These are phyloP conservation scores for Camponotus vicinus DNA, from an alignment of 1,140 invertebrate genomes.

Conservation along the genomic window DNA sequence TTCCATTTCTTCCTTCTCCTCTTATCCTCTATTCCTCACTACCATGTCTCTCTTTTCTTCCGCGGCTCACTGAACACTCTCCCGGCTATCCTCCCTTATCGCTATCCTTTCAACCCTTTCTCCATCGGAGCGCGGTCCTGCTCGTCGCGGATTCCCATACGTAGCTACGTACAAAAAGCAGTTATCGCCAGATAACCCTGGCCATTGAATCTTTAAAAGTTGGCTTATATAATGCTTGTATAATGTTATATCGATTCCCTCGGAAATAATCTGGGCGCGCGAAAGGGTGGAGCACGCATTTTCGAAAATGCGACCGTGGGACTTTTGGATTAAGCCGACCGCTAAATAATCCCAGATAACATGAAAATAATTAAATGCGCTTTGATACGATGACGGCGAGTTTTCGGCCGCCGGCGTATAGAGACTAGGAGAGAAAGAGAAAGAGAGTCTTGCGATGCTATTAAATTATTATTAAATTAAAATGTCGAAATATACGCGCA, in stretches of 20 bases:
- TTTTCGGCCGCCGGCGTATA: conserved; percentile 33
- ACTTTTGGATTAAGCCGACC: conserved; percentile 56
- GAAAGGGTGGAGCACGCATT: not conserved
- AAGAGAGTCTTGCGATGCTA: conserved; percentile 1
- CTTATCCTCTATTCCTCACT: conserved; percentile 9
- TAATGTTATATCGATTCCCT: conserved; percentile 40
- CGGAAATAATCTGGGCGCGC: not conserved
- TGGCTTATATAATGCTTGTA: conserved; percentile 22
- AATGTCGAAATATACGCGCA: conserved; percentile 37
- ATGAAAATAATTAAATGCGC: conserved; percentile 60
- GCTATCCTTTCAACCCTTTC: conserved; percentile 74
- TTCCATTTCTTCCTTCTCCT: conserved; percentile 44
- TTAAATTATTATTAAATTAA: conserved; percentile 64
- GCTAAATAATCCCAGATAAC: conserved; percentile 57
- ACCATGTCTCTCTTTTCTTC: conserved; percentile 72
- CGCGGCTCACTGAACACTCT: conserved; percentile 62
- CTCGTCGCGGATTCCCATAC: not conserved
- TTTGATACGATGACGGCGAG: conserved; percentile 58
- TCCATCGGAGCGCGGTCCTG: conserved; percentile 39
- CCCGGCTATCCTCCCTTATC: conserved; percentile 70
- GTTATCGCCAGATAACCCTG: conserved; percentile 60
- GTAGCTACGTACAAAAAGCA: conserved; percentile 63
- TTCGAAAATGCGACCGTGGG: conserved; percentile 37
- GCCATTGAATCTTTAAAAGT: conserved; percentile 72
- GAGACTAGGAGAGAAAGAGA: not conserved